Evolutionary conservation across 2,888 invertebrate genomes (phyloP).

Genomic region (Microctonus hyperodae): DNA sequence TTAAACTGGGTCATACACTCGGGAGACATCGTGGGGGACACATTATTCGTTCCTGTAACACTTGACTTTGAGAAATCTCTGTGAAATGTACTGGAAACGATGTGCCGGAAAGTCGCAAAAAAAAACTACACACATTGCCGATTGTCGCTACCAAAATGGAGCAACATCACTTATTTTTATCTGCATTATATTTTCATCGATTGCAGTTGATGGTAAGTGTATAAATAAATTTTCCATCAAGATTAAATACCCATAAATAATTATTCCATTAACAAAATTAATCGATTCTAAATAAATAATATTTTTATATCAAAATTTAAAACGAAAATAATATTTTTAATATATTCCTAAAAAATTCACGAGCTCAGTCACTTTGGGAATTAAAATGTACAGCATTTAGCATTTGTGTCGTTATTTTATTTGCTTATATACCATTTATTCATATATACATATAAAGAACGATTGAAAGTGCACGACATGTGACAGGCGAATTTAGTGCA

Average conservation of each 20-base stretch:
- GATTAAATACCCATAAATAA: too few relatives aligned
- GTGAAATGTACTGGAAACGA: slow-evolving; percentile 56
- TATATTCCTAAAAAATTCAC: too few relatives aligned
- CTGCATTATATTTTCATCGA: slow-evolving; percentile 47
- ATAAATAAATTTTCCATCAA: too few relatives aligned
- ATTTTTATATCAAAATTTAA: too few relatives aligned
- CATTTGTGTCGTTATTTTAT: not conserved
- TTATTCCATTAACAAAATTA: too few relatives aligned
- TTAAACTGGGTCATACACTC: not conserved
- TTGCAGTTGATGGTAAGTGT: slow-evolving; percentile 51
- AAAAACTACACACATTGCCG: slow-evolving; percentile 45
- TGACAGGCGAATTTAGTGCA: slow-evolving; percentile 7
- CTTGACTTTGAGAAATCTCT: slow-evolving; percentile 36
- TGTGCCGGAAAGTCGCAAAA: slow-evolving; percentile 46
- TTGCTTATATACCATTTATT: not conserved
- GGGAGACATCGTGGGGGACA: slow-evolving; percentile 10
- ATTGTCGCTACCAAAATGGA: slow-evolving; percentile 40
- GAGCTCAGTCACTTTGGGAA: not conserved
- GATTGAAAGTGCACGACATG: not conserved
- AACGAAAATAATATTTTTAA: too few relatives aligned
- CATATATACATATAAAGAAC: not conserved
- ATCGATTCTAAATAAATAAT: too few relatives aligned
- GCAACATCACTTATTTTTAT: slow-evolving; percentile 46
- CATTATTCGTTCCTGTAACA: slow-evolving; percentile 18
- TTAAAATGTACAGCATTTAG: not conserved